Evolutionary conservation across 2,888 invertebrate genomes (phyloP).

Genomic region (Ramazzottius varieornatus): DNA sequence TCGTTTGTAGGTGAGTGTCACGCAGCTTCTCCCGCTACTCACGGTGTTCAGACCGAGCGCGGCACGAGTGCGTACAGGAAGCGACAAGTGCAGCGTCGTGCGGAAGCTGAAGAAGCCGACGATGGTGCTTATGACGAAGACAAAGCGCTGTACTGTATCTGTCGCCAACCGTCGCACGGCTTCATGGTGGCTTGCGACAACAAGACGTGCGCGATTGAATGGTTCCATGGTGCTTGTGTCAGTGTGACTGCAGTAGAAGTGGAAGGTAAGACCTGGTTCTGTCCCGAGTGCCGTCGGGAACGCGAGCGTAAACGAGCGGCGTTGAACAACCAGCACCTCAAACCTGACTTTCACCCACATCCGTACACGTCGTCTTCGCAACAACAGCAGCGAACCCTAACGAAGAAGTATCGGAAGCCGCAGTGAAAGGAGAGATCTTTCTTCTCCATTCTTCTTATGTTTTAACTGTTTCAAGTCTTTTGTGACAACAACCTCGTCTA

Average conservation of each 20-base stretch:
- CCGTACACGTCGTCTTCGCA: too few relatives aligned
- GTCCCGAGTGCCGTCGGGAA: not conserved
- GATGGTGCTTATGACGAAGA: not conserved
- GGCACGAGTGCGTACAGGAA: not conserved
- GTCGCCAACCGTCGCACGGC: not conserved
- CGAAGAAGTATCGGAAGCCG: not conserved
- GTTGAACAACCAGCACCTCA: not conserved
- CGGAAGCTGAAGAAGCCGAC: not conserved
- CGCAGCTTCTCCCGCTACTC: too few relatives aligned
- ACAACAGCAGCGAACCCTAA: not conserved
- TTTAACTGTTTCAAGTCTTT: too few relatives aligned
- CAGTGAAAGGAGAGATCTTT: not conserved
- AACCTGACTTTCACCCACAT: not conserved
- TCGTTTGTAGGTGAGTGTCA: too few relatives aligned
- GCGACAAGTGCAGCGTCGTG: not conserved
- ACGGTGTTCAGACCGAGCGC: too few relatives aligned
- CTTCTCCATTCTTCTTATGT: too few relatives aligned
- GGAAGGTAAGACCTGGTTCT: not conserved
- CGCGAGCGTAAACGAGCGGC: not conserved
- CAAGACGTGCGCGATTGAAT: not conserved
- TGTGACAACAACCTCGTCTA: too few relatives aligned
- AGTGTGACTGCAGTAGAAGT: not conserved
- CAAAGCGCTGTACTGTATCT: not conserved
- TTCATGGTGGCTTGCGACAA: not conserved
- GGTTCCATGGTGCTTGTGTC: not conserved